A percentile compares a stretch with the other conserved stretches of the same genome.
phyloP scores from a whole-genome alignment of 2,888 invertebrate genomes.

The Sinotaia quadrata region DNA sequence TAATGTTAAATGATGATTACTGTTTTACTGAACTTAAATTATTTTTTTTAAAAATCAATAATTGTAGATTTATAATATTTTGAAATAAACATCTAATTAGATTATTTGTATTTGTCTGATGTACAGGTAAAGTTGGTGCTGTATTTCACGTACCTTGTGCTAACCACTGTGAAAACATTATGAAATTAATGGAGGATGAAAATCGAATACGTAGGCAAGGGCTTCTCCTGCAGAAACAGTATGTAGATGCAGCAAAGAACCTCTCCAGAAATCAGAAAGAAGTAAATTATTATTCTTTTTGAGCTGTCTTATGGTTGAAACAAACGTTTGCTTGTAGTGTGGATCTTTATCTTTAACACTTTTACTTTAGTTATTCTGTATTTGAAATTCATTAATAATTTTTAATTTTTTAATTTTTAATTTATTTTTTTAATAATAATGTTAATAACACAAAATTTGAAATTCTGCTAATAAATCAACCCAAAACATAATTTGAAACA shows the following conservation, averaged over 20 bases:
- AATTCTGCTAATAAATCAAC: no score
- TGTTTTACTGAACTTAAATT: no score
- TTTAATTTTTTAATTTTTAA: no score
- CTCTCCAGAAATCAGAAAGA: slow-evolving; percentile 12
- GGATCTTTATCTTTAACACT: neutral
- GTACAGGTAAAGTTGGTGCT: slow-evolving; percentile 38
- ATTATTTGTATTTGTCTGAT: no score
- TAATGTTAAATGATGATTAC: no score
- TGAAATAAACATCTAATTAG: no score
- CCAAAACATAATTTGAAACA: no score
- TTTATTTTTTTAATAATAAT: no score
- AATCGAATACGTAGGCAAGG: slow-evolving; percentile 46
- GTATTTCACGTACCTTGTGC: slow-evolving; percentile 57
- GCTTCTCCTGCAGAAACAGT: slow-evolving; percentile 43
- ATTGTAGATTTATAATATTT: no score
- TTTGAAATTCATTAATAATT: no score
- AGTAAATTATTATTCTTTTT: neutral
- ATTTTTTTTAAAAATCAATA: no score
- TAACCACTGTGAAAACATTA: slow-evolving; percentile 47
- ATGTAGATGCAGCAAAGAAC: slow-evolving; percentile 41
- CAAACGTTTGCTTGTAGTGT: neutral
- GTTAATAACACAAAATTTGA: no score
- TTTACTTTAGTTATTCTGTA: neutral
- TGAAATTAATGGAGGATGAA: slow-evolving; percentile 44
- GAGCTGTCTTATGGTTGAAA: neutral